A percentile compares a stretch with the other conserved stretches of the same genome.
These are phyloP conservation scores for Drosophila pruinosa DNA, from an alignment of 1,140 invertebrate genomes.

Conservation along the genomic window DNA sequence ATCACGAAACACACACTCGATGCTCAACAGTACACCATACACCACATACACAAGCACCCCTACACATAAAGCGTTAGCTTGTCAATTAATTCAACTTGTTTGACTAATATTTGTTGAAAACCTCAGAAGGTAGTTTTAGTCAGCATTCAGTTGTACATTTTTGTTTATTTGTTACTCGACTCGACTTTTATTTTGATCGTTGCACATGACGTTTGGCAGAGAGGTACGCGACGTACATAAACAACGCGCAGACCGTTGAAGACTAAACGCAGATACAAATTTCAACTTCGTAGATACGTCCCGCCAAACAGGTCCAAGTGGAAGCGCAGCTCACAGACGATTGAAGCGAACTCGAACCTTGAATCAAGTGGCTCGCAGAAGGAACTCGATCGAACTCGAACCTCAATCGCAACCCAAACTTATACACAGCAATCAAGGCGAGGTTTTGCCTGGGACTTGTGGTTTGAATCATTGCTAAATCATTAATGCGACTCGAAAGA, in stretches of 20 bases:
- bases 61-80: conserved; percentile 9
- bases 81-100: conserved; percentile 32
- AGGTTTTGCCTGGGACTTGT: not conserved
- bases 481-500: not conserved
- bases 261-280: conserved; percentile 53
- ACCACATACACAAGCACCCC: not conserved
- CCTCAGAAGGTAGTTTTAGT: not conserved
- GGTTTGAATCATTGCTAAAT: conserved; percentile 49
- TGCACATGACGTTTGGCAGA: conserved; percentile 4
- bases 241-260: conserved; percentile 62
- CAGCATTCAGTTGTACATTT: conserved; percentile 11
- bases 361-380: not conserved
- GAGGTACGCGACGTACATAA: conserved; percentile 43
- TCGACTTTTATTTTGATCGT: conserved; percentile 20
- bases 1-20: conserved; percentile 13
- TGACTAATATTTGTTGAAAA: not conserved
- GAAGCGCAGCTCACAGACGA: conserved; percentile 51
- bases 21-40: not conserved
- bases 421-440: conserved; percentile 23
- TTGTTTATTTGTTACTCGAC: conserved; percentile 4
- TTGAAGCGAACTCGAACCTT: conserved; percentile 47
- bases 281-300: not conserved
- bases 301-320: conserved; percentile 24
- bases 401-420: conserved; percentile 33
- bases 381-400: conserved; percentile 8